Percentiles rank a stretch among this genome's conserved stretches.
These are phyloP conservation scores for Drosophila sp. DNA, from an alignment of 1,140 invertebrate genomes.

Conservation along the genomic window DNA sequence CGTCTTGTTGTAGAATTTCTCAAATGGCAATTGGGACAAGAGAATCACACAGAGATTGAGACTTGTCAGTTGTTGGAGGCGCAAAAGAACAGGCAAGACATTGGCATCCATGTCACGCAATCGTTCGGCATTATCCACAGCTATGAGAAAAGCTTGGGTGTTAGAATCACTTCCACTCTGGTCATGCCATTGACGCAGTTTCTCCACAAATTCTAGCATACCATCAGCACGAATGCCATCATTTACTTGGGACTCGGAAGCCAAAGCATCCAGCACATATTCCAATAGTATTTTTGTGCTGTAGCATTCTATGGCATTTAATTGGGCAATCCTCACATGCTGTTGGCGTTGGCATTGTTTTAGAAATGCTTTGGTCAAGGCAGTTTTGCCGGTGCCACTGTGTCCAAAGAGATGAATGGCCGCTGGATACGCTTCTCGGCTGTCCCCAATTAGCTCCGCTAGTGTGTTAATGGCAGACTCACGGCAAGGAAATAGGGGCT, in stretches of 20 bases:
- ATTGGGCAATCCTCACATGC: slow-evolving; percentile 86
- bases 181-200: slow-evolving; percentile 79
- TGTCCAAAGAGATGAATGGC: slow-evolving; percentile 91
- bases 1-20: slow-evolving; percentile 89
- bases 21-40: slow-evolving; percentile 90
- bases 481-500: slow-evolving; percentile 84
- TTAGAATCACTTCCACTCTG: neutral
- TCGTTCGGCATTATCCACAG: slow-evolving; percentile 92
- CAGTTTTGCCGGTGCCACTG: slow-evolving; percentile 91
- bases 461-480: slow-evolving; percentile 85
- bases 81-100: slow-evolving; percentile 88
- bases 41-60: slow-evolving; percentile 91
- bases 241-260: neutral
- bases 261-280: slow-evolving; percentile 87
- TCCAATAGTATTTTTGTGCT: slow-evolving; percentile 90
- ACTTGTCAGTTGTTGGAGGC: slow-evolving; percentile 89
- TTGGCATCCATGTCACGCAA: slow-evolving; percentile 89
- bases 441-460: slow-evolving; percentile 85
- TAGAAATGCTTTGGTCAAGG: slow-evolving; percentile 86
- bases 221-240: slow-evolving; percentile 86
- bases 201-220: slow-evolving; percentile 88
- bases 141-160: slow-evolving; percentile 83
- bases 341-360: slow-evolving; percentile 81
- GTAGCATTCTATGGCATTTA: slow-evolving; percentile 94
- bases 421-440: slow-evolving; percentile 85